Evolutionary conservation across 2,888 invertebrate genomes (phyloP).

Genomic region (Heliconius cydno): DNA sequence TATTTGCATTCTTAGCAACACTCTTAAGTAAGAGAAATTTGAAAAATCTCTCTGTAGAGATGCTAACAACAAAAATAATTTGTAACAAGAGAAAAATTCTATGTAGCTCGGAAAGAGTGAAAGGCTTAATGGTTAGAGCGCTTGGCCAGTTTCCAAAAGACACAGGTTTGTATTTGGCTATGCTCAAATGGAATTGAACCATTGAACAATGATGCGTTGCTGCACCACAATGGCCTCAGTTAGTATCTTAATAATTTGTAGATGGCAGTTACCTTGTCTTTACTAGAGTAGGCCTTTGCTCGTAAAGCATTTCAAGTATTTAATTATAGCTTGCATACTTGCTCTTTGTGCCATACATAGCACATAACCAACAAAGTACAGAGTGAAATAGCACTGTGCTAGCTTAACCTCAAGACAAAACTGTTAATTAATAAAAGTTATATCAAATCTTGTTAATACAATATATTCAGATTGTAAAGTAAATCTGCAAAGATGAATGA

Average conservation of each 20-base stretch:
- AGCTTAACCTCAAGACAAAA: neutral
- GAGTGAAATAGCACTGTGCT: neutral
- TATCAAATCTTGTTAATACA: neutral
- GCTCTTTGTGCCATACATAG: constrained; percentile 22
- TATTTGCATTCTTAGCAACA: no score
- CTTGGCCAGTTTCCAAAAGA: neutral
- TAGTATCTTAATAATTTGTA: constrained; percentile 16
- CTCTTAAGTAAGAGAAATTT: no score
- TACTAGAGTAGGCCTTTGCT: constrained; percentile 12
- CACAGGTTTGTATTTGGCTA: neutral
- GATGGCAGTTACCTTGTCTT: constrained; percentile 8
- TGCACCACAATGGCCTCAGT: neutral
- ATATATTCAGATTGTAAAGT: neutral
- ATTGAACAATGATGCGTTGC: neutral
- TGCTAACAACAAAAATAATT: no score
- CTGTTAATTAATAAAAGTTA: neutral
- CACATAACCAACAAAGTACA: neutral
- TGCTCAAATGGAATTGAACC: neutral
- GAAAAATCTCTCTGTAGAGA: no score
- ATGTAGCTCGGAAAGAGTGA: no score
- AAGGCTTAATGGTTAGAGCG: neutral
- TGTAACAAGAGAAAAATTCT: no score
- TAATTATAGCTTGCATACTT: constrained; percentile 25
- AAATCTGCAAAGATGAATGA: no score
- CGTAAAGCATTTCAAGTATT: constrained; percentile 29